Conservation (phyloP, 1,140 invertebrate genomes). For the Tachypleus tridentatus region DNA sequence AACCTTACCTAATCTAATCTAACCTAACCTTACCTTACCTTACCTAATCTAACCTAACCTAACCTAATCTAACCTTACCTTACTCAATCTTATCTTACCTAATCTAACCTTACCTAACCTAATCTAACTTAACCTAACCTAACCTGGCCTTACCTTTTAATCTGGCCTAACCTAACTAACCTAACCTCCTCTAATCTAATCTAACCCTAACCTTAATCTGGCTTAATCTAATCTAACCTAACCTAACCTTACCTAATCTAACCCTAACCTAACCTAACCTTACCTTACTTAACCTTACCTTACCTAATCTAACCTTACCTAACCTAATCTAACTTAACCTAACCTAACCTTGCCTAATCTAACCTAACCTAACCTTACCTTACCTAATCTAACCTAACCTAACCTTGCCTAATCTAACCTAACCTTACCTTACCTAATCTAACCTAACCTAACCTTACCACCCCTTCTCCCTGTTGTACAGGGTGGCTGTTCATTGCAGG, state of each 20-base stretch:
- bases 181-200: slow-evolving; percentile 29
- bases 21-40: slow-evolving; percentile 32
- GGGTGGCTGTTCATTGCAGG: no score
- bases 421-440: background rate
- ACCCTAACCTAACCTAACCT: slow-evolving; percentile 19
- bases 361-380: slow-evolving; percentile 18
- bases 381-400: background rate
- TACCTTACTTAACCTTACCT: slow-evolving; percentile 22
- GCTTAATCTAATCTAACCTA: slow-evolving; percentile 21
- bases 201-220: slow-evolving; percentile 21
- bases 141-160: slow-evolving; percentile 9
- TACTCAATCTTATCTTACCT: slow-evolving; percentile 20
- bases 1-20: slow-evolving; percentile 31
- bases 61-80: slow-evolving; percentile 25
- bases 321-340: slow-evolving; percentile 20
- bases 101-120: slow-evolving; percentile 12
- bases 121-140: background rate
- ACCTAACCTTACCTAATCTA: slow-evolving; percentile 22
- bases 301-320: slow-evolving; percentile 18
- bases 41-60: slow-evolving; percentile 30
- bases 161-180: slow-evolving; percentile 28
- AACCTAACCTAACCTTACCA: no score
- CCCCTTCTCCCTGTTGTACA: no score
- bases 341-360: slow-evolving; percentile 19
- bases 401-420: background rate